Evolutionary conservation across 2,113 vertebrate species (phyloP).

Genomic region (Petrocephalus microphthalmus): DNA sequence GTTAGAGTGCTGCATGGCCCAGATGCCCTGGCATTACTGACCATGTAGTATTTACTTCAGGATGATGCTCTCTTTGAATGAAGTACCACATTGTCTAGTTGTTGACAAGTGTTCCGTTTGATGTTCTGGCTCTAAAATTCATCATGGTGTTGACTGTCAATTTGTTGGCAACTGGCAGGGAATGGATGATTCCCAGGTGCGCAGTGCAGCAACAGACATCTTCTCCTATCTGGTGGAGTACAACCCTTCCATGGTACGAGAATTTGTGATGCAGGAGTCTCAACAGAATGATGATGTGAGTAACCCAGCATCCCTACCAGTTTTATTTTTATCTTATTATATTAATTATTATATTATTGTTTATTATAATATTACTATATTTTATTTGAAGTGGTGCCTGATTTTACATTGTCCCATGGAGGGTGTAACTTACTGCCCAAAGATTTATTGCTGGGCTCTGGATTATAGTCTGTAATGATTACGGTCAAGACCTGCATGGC

Average conservation of each 20-base stretch:
- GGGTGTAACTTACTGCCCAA: neutral
- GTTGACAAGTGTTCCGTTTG: neutral
- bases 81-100: neutral
- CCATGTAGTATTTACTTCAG: neutral
- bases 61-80: neutral
- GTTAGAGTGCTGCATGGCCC: neutral
- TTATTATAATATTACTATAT: too few relatives aligned
- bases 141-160: neutral
- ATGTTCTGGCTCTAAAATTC: constrained; percentile 13
- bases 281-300: constrained; percentile 99
- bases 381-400: neutral
- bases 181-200: constrained; percentile 96
- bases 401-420: neutral
- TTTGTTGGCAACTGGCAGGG: constrained; percentile 62
- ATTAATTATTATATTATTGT: too few relatives aligned
- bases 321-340: neutral
- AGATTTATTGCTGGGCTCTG: neutral
- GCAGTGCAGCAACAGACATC: constrained; percentile 96
- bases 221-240: constrained; percentile 99
- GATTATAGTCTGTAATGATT: neutral
- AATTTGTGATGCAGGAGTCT: constrained; percentile 98
- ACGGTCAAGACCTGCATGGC: neutral
- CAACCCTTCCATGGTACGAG: constrained; percentile 99
- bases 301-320: constrained; percentile 32
- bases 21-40: neutral